Base-by-base conservation (phyloP, 2,113 vertebrate species). In the Phylloscopus trochiloides region DNA sequence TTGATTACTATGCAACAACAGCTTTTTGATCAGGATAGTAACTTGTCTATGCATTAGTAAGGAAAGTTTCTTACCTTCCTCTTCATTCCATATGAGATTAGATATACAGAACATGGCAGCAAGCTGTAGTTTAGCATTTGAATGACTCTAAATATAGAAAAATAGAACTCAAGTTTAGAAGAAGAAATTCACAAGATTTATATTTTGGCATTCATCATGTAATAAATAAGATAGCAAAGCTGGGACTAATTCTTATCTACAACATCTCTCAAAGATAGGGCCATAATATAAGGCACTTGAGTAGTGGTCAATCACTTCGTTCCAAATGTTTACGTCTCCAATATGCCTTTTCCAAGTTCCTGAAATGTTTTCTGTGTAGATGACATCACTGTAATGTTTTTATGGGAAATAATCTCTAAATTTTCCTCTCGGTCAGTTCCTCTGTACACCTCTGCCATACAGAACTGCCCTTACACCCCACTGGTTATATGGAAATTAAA, bases 41-140 rank as follows among this genome's bases (percentile, higher is more conserved):
- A 54, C 19, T 90, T 59, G 34, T 40, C 32, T 28, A 47, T 47
- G 75, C 65, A 80, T 65, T 68, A 85, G 45, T 59, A 74, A 54
- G 12, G 25, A 91, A 42, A 38, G 31, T 74, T 87, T 91, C 98
- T 99, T 98, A 99, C 99, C 99, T 95, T 99, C 99, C 92, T 99
- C 99, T 98, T 99, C 99, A 87, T 99, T 99, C 99, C 99, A 99
- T 97, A 99, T 98, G 62, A 99, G 99, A 98, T 99, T 99, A 92
- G 99, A 99, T 98, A 99, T 98, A 94, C 99, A 99, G 98, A 99
- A 99, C 95, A 99, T 99, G 92, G 99, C 99, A 45, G 99, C 99
- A 84, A 99, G 98, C 97, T 99, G 99, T 85, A 99, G 98, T 94
- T 99, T 99, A 95, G 99, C 98, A 95, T 99, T 99, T 28, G 99